Conservation (phyloP, 2,888 invertebrate species). For the Microctonus aethiopoides region DNA sequence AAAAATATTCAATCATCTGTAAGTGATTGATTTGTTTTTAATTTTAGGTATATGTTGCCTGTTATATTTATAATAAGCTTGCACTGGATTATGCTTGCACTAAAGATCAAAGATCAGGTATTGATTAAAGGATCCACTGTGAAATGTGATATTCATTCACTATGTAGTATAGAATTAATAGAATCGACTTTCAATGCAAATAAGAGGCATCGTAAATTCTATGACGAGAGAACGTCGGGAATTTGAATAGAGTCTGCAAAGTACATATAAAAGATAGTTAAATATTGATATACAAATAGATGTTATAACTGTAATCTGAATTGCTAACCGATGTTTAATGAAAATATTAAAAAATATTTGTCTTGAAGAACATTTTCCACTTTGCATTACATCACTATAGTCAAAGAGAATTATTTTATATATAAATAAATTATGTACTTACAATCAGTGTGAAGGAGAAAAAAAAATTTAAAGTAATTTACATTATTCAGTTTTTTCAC, state of each 20-base stretch:
- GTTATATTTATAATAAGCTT: background rate
- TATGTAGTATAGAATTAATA: background rate
- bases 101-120: background rate
- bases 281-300: background rate
- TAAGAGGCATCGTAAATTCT: background rate
- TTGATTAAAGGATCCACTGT: background rate
- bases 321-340: background rate
- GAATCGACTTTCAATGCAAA: background rate
- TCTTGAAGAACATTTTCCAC: background rate
- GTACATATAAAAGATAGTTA: background rate
- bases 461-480: background rate
- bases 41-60: background rate
- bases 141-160: background rate
- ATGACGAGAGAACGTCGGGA: background rate
- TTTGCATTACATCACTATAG: background rate
- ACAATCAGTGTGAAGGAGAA: background rate
- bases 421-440: background rate
- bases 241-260: background rate
- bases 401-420: background rate
- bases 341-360: background rate
- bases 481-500: too few relatives aligned
- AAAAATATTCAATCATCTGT: too few relatives aligned
- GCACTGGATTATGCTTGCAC: background rate
- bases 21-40: background rate
- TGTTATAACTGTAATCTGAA: slow-evolving; percentile 1